Conservation (phyloP, 2,797 vertebrate species). For the Peromyscus nudipes region DNA sequence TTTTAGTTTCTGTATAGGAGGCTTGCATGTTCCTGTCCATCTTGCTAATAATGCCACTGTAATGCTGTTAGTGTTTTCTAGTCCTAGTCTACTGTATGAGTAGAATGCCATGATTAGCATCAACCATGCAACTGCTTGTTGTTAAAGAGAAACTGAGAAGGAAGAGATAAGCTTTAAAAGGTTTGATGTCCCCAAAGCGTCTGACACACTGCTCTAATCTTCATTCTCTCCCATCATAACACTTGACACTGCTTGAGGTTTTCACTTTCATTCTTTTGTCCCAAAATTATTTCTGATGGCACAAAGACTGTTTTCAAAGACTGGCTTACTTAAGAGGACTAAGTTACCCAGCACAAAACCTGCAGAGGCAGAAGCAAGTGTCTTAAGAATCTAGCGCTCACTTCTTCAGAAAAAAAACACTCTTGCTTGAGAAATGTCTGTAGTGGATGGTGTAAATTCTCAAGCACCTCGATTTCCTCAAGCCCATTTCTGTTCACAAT, state of each 20-base stretch:
- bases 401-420: neutral
- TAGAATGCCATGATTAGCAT: neutral
- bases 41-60: neutral
- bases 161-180: neutral
- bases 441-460: neutral
- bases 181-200: neutral
- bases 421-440: neutral
- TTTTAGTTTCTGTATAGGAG: neutral
- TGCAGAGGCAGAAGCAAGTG: neutral
- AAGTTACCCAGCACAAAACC: neutral
- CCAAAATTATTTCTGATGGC: neutral
- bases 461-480: rapidly evolving
- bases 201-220: neutral
- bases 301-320: neutral
- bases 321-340: neutral
- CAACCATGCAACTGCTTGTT: neutral
- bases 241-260: neutral
- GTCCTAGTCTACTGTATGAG: neutral
- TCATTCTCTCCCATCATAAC: neutral
- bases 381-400: neutral
- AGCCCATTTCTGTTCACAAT: neutral
- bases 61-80: neutral
- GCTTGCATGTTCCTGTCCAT: neutral
- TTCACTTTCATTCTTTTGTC: neutral
- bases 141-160: neutral